phyloP scores from a whole-genome alignment of 1,140 invertebrate species.

The Probaryconus sp. region DNA sequence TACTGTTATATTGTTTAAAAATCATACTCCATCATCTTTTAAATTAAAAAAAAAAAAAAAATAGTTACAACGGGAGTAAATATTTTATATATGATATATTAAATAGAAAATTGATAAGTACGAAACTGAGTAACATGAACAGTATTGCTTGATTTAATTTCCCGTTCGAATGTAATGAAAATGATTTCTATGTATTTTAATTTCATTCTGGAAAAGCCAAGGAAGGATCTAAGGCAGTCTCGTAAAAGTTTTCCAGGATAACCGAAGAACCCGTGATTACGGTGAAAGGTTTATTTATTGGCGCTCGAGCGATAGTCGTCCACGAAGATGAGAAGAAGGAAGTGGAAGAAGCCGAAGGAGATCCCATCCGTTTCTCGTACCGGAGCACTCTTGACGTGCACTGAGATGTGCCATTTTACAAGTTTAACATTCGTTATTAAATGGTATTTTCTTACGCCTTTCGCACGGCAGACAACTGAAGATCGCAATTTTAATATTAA shows the following conservation, averaged over 20 bases:
- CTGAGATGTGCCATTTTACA: constrained; percentile 38
- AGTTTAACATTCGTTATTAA: constrained; percentile 3
- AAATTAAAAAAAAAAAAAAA: too few species aligned
- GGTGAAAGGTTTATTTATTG: constrained; percentile 64
- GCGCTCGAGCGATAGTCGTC: constrained; percentile 56
- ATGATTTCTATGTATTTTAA: constrained; percentile 41
- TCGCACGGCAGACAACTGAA: too few species aligned
- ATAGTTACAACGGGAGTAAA: too few species aligned
- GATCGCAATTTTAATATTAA: too few species aligned
- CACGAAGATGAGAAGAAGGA: constrained; percentile 61
- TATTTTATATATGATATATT: too few species aligned
- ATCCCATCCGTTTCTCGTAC: constrained; percentile 38
- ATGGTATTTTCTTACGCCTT: neutral
- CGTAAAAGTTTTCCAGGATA: constrained; percentile 56
- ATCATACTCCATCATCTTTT: too few species aligned
- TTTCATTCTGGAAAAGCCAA: constrained; percentile 38
- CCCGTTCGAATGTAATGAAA: neutral
- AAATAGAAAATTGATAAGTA: too few species aligned
- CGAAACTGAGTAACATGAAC: too few species aligned
- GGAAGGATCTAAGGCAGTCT: constrained; percentile 25
- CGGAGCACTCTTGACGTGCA: constrained; percentile 17
- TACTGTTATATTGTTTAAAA: too few species aligned
- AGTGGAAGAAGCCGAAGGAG: constrained; percentile 53
- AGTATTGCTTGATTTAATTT: constrained; percentile 1
- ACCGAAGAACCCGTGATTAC: constrained; percentile 59